phyloP scores from a whole-genome alignment of 1,140 invertebrate genomes.

The Solenopsis invicta region DNA sequence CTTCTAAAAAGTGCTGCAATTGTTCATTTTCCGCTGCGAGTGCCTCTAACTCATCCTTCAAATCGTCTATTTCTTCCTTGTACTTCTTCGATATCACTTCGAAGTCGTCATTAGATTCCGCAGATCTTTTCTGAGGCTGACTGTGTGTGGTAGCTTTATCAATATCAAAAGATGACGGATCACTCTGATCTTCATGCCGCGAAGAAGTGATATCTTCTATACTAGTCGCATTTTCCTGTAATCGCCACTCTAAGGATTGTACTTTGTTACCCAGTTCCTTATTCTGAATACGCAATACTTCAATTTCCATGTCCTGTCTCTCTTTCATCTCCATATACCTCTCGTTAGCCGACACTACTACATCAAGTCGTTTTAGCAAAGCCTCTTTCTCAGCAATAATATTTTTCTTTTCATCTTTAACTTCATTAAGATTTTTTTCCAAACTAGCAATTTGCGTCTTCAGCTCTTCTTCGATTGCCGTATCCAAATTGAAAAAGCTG shows the following conservation, averaged over 20 bases:
- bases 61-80: constrained; percentile 84
- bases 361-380: constrained; percentile 91
- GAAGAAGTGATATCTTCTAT: background rate
- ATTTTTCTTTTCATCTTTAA: constrained; percentile 88
- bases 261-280: constrained; percentile 90
- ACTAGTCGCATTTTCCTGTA: constrained; percentile 1
- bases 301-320: constrained; percentile 90
- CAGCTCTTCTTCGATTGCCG: constrained; percentile 92
- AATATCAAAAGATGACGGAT: background rate
- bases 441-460: constrained; percentile 89
- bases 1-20: constrained; percentile 89
- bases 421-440: constrained; percentile 89
- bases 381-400: constrained; percentile 90
- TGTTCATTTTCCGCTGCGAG: constrained; percentile 91
- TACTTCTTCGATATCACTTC: constrained; percentile 73
- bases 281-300: constrained; percentile 90
- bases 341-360: constrained; percentile 92
- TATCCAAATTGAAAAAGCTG: constrained; percentile 90
- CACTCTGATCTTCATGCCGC: constrained; percentile 1
- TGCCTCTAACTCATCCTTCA: constrained; percentile 88
- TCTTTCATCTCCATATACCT: constrained; percentile 93
- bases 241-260: constrained; percentile 85
- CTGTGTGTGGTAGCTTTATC: background rate
- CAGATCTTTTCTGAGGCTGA: constrained; percentile 26
- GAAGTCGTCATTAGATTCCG: constrained; percentile 16